Evolutionary conservation across 2,113 vertebrate genomes (phyloP), one percentile per base, ranked within the genome.

Genomic region (Paedocypris sp.): DNA sequence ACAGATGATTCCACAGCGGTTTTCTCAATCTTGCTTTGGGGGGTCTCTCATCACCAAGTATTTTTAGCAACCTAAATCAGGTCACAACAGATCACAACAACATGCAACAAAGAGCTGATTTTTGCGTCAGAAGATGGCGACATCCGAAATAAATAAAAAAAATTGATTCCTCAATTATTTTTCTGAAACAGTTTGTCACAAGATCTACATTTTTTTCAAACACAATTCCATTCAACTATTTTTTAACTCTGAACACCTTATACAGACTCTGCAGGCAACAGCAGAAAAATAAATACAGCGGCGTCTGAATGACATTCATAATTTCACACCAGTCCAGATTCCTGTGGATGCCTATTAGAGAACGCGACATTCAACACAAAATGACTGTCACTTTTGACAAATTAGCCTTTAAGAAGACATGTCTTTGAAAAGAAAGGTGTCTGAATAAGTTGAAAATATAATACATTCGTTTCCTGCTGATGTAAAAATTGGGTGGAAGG

Each of bases 271-370:
- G n/a, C n/a, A n/a, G n/a, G n/a, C n/a, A n/a, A n/a, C n/a, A n/a
- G n/a, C n/a, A n/a, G n/a, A 20, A 43, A 26, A 32, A 57, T 31
- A 57, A 57, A 57, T 42, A 29, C 38, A 19, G 3, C 19, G 12
- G 48, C 6, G 2, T 9, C 8, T 31, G 16, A 6, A 10, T 57
- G 39, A 41, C 22, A 41, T 43, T 11, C 1, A 4, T 10, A 43
- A 57, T 57, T 43, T 57, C 38, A 29, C 39, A 43, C 26, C 25
- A 18, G 39, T 57, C 18, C 38, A 57, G 15, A 42, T 31, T 42
- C 31, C 5, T 4, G 11, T 1, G 10, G 33, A 18, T 18, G 18
- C 35, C 15, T 31, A 20, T 39, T 49, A 48, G 47, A 20, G 6
- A 20, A n/a, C 18, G 33, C 33, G 26, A 11, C 23, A 13, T 39